Percentiles rank a stretch among this genome's conserved stretches.
These are phyloP conservation scores for Apogon talboti DNA, from an alignment of 2,797 vertebrate genomes.

Conservation along the genomic window DNA sequence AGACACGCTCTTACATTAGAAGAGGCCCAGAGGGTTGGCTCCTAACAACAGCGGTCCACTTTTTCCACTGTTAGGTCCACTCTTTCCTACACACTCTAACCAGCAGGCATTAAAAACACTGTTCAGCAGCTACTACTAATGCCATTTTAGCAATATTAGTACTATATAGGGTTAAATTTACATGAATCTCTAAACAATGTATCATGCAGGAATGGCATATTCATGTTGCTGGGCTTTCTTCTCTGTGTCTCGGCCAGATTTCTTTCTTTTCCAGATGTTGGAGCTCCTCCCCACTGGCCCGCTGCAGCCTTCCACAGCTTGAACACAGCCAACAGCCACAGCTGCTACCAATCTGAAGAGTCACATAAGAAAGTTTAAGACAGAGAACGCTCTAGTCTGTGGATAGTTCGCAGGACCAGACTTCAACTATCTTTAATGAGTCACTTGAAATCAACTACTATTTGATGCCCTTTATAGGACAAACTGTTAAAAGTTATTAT, in stretches of 20 bases:
- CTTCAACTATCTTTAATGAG: not conserved
- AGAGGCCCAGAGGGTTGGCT: slow-evolving; percentile 72
- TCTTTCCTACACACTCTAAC: not conserved
- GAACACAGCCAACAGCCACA: slow-evolving; percentile 70
- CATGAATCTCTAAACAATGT: slow-evolving; percentile 22
- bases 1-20: slow-evolving; percentile 62
- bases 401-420: slow-evolving; percentile 41
- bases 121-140: not conserved
- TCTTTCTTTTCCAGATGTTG: slow-evolving; percentile 80
- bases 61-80: slow-evolving; percentile 38
- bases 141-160: not conserved
- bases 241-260: slow-evolving; percentile 59
- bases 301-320: slow-evolving; percentile 68
- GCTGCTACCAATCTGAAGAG: slow-evolving; percentile 79
- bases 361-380: slow-evolving; percentile 55
- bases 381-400: slow-evolving; percentile 49
- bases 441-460: not conserved
- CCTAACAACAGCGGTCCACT: slow-evolving; percentile 48
- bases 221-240: slow-evolving; percentile 55
- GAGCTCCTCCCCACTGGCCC: slow-evolving; percentile 73
- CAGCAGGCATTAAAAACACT: not conserved
- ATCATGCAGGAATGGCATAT: slow-evolving; percentile 34
- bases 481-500: not conserved
- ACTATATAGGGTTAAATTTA: not conserved
- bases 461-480: not conserved